Evolutionary conservation across 2,797 vertebrate genomes (phyloP).

Genomic region (Pseudomugil gertrudae): DNA sequence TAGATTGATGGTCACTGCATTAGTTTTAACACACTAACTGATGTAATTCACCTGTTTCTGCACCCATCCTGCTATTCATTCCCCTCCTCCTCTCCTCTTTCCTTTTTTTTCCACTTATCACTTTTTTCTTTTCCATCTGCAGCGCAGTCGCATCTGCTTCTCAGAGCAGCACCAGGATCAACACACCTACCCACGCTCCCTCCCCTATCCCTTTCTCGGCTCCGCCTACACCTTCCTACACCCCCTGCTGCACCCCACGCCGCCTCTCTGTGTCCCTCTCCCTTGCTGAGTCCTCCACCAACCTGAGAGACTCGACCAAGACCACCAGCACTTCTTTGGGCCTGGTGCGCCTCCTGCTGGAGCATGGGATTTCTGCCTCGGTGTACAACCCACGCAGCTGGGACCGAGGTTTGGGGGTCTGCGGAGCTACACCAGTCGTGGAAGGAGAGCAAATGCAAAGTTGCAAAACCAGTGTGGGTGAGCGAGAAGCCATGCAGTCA

Average conservation of each 20-base stretch:
- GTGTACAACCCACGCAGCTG: constrained; percentile 93
- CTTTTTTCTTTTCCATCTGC: constrained; percentile 26
- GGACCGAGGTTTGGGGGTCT: constrained; percentile 84
- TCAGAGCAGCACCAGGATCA: constrained; percentile 56
- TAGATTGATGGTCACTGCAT: not conserved
- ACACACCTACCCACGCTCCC: constrained; percentile 71
- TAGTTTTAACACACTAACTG: not conserved
- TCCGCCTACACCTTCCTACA: constrained; percentile 88
- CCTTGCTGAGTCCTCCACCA: constrained; percentile 94
- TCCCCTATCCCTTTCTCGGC: constrained; percentile 76
- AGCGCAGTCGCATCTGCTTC: constrained; percentile 79
- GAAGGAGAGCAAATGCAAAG: constrained; percentile 5
- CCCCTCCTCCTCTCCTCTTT: not conserved
- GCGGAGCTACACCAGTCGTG: constrained; percentile 57
- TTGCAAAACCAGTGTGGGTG: not conserved
- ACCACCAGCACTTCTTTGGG: constrained; percentile 97
- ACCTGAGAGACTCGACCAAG: constrained; percentile 92
- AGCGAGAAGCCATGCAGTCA: not conserved
- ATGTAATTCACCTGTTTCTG: constrained; percentile 7
- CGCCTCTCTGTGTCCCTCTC: constrained; percentile 93
- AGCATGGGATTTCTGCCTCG: constrained; percentile 92
- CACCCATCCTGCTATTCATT: not conserved
- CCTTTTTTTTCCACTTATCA: not conserved
- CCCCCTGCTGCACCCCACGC: constrained; percentile 93
- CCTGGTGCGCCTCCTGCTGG: constrained; percentile 92